Base-by-base conservation (phyloP, 2,113 vertebrate genomes). In the Gymnogyps californianus region DNA sequence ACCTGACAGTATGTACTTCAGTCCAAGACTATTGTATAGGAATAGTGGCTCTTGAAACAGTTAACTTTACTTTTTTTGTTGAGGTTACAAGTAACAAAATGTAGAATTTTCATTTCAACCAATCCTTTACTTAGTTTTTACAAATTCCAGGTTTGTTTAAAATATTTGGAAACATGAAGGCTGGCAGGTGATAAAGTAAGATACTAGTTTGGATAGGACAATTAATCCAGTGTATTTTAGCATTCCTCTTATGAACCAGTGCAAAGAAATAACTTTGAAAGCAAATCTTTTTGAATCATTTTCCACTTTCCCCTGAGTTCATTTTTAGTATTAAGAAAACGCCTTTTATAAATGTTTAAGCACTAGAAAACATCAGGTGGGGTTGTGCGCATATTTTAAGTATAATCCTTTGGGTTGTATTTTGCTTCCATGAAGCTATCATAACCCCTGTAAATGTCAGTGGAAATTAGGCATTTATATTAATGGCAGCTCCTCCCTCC, bases 401-500 rank as follows among this genome's bases (percentile, higher is more conserved):
- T 62, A 80, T 76, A 93, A 96, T 97, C 92, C 89, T 97, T 87
- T 77, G 91, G 81, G 96, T 85, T 97, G 34, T 62, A 74, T 96
- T 93, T 96, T 74, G 46, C 93, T 96, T 93, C 87, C 65, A 61
- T 67, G 88, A 89, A 96, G 89, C 90, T 94, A 89, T 96, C 93
- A 85, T 76, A 93, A 91, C 89, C 92, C 69, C 66, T 94, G 81
- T 96, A 97, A 97, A 96, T 96, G 97, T 97, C 97, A 96, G 86
- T 87, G 85, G 84, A 95, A 97, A 97, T 96, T 91, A 97, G 87
- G 83, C 40, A 91, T 96, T 97, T 95, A 75, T 90, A 90, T 89
- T 89, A 93, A 96, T 80, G 74, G 90, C 28, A 15, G 49, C 36
- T 82, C 61, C 67, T 83, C 47, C 69, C 81, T 77, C 78, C 62